Conservation (phyloP, 92 coral and sea anemone genomes). For the Parazoanthus atlanticus region DNA sequence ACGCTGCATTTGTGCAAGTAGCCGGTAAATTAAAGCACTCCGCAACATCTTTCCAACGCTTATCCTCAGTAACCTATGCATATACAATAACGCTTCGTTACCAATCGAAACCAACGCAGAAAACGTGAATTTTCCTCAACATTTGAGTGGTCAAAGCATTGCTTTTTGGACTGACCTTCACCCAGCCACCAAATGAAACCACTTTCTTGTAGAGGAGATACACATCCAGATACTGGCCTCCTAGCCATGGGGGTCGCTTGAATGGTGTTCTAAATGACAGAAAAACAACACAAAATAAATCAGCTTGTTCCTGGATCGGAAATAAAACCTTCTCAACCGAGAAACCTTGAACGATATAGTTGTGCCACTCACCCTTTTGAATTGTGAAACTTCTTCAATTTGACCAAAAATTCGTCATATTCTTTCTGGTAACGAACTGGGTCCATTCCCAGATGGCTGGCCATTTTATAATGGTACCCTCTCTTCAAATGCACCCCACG, state of each 20-base stretch:
- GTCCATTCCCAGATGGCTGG: conserved; percentile 85
- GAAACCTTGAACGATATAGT: conserved; percentile 51
- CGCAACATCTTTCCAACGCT: conserved; percentile 94
- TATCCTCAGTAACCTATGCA: conserved; percentile 92
- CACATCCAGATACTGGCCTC: conserved; percentile 94
- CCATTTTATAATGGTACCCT: conserved; percentile 78
- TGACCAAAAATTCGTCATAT: conserved; percentile 91
- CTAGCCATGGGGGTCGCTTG: conserved; percentile 93
- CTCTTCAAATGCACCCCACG: conserved; percentile 71
- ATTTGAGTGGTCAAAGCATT: conserved; percentile 4
- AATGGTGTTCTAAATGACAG: conserved; percentile 93
- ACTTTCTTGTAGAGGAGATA: conserved; percentile 95
- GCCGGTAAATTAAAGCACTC: conserved; percentile 92
- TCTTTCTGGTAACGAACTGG: conserved; percentile 83
- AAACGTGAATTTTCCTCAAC: background rate
- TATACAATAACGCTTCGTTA: conserved; percentile 34
- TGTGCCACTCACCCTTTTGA: conserved; percentile 86
- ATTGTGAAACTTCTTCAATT: conserved; percentile 92
- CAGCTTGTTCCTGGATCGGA: conserved; percentile 47
- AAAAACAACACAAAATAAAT: conserved; percentile 45
- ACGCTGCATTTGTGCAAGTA: conserved; percentile 98
- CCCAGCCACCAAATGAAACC: conserved; percentile 92
- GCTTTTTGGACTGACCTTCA: conserved; percentile 72
- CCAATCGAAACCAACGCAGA: background rate
- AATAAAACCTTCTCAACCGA: conserved; percentile 68